Percentiles rank a stretch among this genome's conserved stretches.
These are phyloP conservation scores for Chydorus sphaericus DNA, from an alignment of 2,888 invertebrate genomes.

Conservation along the genomic window DNA sequence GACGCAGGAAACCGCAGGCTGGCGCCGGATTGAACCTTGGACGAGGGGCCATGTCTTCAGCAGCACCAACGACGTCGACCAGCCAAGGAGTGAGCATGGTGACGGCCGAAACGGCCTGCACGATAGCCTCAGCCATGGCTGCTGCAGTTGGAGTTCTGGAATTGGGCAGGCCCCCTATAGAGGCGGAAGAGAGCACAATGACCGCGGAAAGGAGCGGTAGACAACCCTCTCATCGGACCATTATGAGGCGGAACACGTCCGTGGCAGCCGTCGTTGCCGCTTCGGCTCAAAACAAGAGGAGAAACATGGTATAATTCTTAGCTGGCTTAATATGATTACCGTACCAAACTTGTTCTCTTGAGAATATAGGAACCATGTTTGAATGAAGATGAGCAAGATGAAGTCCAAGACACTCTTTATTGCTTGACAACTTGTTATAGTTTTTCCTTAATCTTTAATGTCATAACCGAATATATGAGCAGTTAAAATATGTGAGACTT, in stretches of 20 bases:
- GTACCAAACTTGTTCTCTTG: too few species aligned
- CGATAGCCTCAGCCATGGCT: constrained; percentile 23
- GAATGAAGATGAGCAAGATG: too few species aligned
- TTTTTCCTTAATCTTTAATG: too few species aligned
- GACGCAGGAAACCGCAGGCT: constrained; percentile 32
- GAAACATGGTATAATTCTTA: too few species aligned
- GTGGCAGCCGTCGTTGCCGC: constrained; percentile 6
- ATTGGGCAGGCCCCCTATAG: constrained; percentile 24
- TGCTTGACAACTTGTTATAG: too few species aligned
- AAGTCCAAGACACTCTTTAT: too few species aligned
- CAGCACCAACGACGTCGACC: constrained; percentile 21
- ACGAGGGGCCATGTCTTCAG: not conserved
- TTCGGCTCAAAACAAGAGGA: constrained; percentile 35
- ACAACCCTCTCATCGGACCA: constrained; percentile 23
- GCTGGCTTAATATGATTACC: too few species aligned
- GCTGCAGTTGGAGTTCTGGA: constrained; percentile 9
- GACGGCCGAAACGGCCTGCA: constrained; percentile 33
- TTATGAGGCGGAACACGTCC: constrained; percentile 12
- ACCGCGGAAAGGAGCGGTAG: not conserved
- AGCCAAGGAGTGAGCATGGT: constrained; percentile 47
- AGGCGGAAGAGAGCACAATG: not conserved
- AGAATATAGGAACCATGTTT: too few species aligned
- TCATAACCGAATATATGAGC: too few species aligned
- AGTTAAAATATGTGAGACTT: too few species aligned
- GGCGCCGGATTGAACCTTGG: not conserved